Evolutionary conservation across 2,113 vertebrate species (phyloP), one percentile per base, ranked within the genome.

Genomic region (Propithecus coquereli): DNA sequence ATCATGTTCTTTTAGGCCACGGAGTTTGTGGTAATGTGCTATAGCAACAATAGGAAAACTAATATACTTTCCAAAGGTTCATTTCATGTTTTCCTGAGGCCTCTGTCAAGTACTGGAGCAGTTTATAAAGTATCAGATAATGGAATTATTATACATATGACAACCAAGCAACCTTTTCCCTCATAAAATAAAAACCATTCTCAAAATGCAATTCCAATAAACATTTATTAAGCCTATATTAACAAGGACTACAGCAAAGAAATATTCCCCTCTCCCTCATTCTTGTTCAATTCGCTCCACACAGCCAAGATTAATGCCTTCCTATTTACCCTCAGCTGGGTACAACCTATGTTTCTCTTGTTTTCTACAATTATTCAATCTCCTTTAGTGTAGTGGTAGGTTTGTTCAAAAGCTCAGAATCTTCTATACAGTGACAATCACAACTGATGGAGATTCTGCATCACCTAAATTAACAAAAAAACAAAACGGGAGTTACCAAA

Each of bases 221-320:
- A 66, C 9, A 74, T 91, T 95, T 97, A 97, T 96, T 97, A 54
- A 63, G 17, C 7, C 27, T 13, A 20, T 43, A 13, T 52, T 65
- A 84, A 76, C 70, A 1, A 5, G 5, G n/a, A 52, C 10, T 61
- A 16, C 54, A 54, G 14, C 43, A 43, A 70, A 76, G 52, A 84
- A 32, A 73, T 2, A 61, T 12, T 4, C 18, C 74, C n/a, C 34
- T 27, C 30, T 23, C 40, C 1, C 52, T 17, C 13, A 8, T 71
- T 8, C 76, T 27, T 40, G 6, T 25, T 12, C 27, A 11, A 23
- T 34, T 68, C 17, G 3, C 14, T 8, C 25, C 16, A 8, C 57
- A 80, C 63, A 37, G 45, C 11, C 73, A 34, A 34, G 73, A 80
- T 16, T 6, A 16, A 0, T 14, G 32, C 18, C 52, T 54, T 54